Percentiles rank a stretch among this genome's conserved stretches.
These are phyloP conservation scores for Alca torda DNA, from an alignment of 2,797 vertebrate genomes.

Conservation along the genomic window DNA sequence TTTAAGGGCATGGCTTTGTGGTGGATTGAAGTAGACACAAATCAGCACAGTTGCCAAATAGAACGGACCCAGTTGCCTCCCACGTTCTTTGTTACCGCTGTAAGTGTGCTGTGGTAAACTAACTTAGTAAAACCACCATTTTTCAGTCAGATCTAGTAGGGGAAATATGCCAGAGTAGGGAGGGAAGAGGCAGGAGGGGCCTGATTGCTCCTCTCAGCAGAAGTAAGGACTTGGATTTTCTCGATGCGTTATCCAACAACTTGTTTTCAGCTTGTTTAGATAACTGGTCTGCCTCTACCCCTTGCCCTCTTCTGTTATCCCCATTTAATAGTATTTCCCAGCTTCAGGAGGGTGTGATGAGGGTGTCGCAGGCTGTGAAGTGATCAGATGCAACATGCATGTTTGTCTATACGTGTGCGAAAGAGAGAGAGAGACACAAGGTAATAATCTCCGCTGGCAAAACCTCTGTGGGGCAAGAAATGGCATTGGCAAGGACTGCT, in stretches of 20 bases:
- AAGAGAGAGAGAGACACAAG: not conserved
- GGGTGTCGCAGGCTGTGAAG: not conserved
- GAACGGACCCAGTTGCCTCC: not conserved
- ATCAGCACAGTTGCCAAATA: not conserved
- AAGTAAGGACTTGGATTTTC: not conserved
- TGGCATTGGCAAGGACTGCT: not conserved
- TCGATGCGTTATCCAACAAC: not conserved
- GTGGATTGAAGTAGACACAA: not conserved
- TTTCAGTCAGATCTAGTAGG: not conserved
- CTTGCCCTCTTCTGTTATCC: not conserved
- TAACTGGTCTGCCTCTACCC: not conserved
- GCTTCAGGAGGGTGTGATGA: not conserved
- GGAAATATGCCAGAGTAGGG: not conserved
- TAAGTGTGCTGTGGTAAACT: not conserved
- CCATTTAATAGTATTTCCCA: conserved; percentile 21
- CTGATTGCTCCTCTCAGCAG: not conserved
- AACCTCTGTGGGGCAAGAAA: not conserved
- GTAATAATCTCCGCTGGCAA: not conserved
- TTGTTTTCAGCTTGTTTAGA: conserved; percentile 11
- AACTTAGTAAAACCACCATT: not conserved
- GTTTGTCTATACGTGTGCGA: accelerated
- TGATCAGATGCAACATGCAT: not conserved
- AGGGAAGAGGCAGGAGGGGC: not conserved
- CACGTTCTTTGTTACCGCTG: not conserved
- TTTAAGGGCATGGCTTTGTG: not conserved